phyloP scores from a whole-genome alignment of 23 tunicate genomes.

The Diplosoma virens region DNA sequence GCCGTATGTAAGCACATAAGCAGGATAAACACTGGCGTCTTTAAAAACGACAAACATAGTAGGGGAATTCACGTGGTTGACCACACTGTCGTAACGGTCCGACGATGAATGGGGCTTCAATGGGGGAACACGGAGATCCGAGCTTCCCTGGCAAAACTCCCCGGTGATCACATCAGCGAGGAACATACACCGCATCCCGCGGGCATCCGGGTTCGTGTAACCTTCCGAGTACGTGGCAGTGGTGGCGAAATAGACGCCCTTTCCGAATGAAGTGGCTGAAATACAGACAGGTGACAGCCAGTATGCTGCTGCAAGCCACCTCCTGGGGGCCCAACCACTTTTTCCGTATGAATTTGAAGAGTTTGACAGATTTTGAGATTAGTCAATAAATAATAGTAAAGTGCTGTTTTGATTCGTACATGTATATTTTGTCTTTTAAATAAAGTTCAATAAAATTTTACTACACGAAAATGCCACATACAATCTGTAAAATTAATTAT shows the following conservation, averaged over 20 bases:
- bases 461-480: too few species aligned
- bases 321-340: too few species aligned
- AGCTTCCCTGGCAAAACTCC: conserved; percentile 58
- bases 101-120: background rate
- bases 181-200: conserved; percentile 46
- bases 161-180: conserved; percentile 74
- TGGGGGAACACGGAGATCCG: conserved; percentile 12
- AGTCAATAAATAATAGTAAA: too few species aligned
- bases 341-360: background rate
- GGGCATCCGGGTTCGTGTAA: conserved; percentile 3
- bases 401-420: too few species aligned
- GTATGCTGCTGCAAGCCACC: too few species aligned
- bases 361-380: background rate
- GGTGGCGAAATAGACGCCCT: conserved; percentile 79
- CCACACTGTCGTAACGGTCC: conserved; percentile 67
- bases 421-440: too few species aligned
- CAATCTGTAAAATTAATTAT: too few species aligned
- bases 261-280: conserved; percentile 47
- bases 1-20: conserved; percentile 44
- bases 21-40: conserved; percentile 66
- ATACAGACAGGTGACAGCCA: background rate
- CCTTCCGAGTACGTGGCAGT: conserved; percentile 52
- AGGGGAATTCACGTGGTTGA: conserved; percentile 27
- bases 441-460: too few species aligned
- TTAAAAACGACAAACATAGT: conserved; percentile 67